Conservation (phyloP, 1,140 invertebrate genomes). For the Ostrea edulis region DNA sequence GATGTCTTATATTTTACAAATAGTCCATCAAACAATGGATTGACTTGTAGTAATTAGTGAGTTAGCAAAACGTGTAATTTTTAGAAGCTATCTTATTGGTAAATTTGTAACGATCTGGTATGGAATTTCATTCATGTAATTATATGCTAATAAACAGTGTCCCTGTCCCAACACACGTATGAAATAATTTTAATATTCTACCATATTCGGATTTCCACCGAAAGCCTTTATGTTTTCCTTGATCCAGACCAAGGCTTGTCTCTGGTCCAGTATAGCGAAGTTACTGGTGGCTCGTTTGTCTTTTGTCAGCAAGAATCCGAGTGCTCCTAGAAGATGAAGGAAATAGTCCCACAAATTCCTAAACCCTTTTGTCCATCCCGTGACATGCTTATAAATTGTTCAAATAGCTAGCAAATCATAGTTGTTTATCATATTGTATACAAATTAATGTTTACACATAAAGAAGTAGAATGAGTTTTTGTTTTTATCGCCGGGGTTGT, state of each 20-base stretch:
- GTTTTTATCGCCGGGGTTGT: too few species aligned
- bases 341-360: not conserved
- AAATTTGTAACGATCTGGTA: not conserved
- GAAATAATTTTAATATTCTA: not conserved
- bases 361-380: too few species aligned
- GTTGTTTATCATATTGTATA: too few species aligned
- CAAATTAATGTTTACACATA: too few species aligned
- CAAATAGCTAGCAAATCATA: too few species aligned
- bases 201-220: slow-evolving; percentile 87
- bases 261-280: slow-evolving; percentile 95
- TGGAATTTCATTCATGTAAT: too few species aligned
- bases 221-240: slow-evolving; percentile 93
- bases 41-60: too few species aligned
- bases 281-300: slow-evolving; percentile 91
- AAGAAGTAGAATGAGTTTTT: too few species aligned
- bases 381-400: too few species aligned
- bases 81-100: too few species aligned
- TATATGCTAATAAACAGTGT: not conserved
- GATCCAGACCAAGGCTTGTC: slow-evolving; percentile 93
- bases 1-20: not conserved
- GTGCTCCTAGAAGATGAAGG: slow-evolving; percentile 8
- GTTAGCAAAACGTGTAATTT: too few species aligned
- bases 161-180: not conserved
- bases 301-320: slow-evolving; percentile 54
- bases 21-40: too few species aligned